Base-by-base conservation (phyloP, 2,797 vertebrate genomes). In the Arvicola amphibius region DNA sequence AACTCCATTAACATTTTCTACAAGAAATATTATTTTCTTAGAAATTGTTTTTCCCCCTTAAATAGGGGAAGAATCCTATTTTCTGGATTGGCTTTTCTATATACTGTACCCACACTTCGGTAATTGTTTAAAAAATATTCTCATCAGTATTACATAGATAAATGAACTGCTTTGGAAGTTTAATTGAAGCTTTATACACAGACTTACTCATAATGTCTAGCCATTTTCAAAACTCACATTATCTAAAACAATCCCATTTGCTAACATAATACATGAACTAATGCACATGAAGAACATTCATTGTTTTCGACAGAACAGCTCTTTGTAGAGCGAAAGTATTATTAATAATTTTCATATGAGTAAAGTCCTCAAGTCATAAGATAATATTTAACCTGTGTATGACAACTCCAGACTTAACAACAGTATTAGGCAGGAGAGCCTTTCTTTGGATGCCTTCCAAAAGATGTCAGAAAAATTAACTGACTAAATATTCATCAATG, bases 401-500 rank as follows among this genome's bases (percentile, higher is more conserved):
- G 74, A 94, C 96, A 97, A 95, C 96, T 90, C 97, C 95, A 95
- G 97, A 98, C 84, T 90, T 96, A 79, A 92, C 78, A 97, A 90
- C 87, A 90, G 77, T 97, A 94, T 96, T 98, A 98, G 97, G 89
- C 97, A 97, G 88, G 97, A 97, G 94, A 97, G 97, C 95, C 95
- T 88, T 96, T 96, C 88, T 97, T 97, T 98, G 97, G 98, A 98
- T 97, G 65, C 37, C 88, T 97, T 98, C 98, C 98, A 98, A 95
- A 97, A 97, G 79, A 95, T 98, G 98, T 98, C 98, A 98, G 97
- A 98, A 98, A 98, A 98, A 98, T 99, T 98, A 98, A 97, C 98
- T 97, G 98, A 97, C 98, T 98, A 98, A 98, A 98, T 98, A 98
- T 98, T 98, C 97, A 25, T 99, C 98, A 98, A 17, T 91, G 98